Base-by-base conservation (phyloP, 2,797 vertebrate species). In the Neoniphon sammara region DNA sequence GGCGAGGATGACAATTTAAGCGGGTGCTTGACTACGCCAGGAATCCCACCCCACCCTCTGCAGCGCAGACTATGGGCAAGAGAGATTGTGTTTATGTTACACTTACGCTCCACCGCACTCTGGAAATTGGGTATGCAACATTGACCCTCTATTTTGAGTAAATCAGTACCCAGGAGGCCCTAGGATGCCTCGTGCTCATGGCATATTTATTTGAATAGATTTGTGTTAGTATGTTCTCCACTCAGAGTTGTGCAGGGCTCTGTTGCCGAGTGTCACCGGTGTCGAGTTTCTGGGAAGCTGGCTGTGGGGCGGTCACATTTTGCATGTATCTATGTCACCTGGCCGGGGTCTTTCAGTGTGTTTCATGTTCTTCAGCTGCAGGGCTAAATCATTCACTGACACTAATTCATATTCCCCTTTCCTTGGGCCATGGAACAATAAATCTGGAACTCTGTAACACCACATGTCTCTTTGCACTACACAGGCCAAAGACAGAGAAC, bases 91-190 rank as follows among this genome's bases (percentile, higher is more conserved):
- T 94, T 94, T 95, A 93, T 89, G 89, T 94, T 94, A 91, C 91
- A 92, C 91, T 93, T 92, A 91, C 82, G 89, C 90, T 92, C 89
- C 89, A 91, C 88, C 88, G 78, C 93, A 91, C 90, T 87, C 82
- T 91, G 90, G 91, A 93, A 94, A 94, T 92, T 93, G 93, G 86
- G 92, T 94, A 92, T 93, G 92, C 92, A 92, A 91, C 93, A 92
- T 90, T 92, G 91, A 92, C 90, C 90, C 87, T 91, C 88, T 93
- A 93, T 93, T 93, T 92, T 92, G 88, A 92, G 93, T 92, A 91
- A 93, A 93, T 93, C 92, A 91, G 93, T 91, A 89, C 88, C 90
- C 84, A 87, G 78, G 91, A 91, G 87, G 88, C 88, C 88, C 87
- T 82, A 64, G 80, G 89, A 93, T 90, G 88, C 89, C 86, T 89